Evolutionary conservation across 64 coral and sea anemone genomes (phyloP), one percentile per base, ranked within the genome.

Genomic region (Astreopora myriophthalma): DNA sequence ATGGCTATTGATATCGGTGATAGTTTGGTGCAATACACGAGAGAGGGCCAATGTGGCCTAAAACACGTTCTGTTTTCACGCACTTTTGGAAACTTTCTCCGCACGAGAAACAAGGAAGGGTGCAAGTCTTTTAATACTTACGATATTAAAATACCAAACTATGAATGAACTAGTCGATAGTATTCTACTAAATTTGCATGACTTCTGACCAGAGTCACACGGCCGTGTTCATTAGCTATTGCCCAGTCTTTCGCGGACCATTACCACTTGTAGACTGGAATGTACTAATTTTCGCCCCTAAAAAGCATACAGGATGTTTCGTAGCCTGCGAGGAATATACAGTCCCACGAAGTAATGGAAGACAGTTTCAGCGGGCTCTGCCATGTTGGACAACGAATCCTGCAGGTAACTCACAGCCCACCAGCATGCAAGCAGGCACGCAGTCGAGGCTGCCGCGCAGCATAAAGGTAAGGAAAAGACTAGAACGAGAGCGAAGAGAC

Each of bases 331-430:
- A 61, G 77, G 77, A 61, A 81, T 31, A 60, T 81, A 81, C 8
- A 81, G 28, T n/a, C 77, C 77, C 44, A 81, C 77, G 19, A 81
- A 81, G 51, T 81, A 81, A 36, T 81, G 77, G 20, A 81, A 81
- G 0, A 32, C 51, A 17, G 77, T 81, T 51, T 81, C 77, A 22
- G 77, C 77, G 14, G 77, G 77, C 26, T 81, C 77, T 29, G 19
- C 77, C 77, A 81, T 81, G 35, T 62, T 81, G 25, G 77, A 81
- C 19, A 81, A 31, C 0, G 77, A 81, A 49, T 81, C 77, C 20
- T 81, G 77, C 5, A 81, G 30, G 20, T 81, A 81, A 62, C 77
- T 34, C 6, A 81, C 77, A 2, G 77, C 77, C 77, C 77, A 81
- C 77, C 77, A 81, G 17, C 77, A 81, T 0, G 49, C 77, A 35